phyloP scores from a whole-genome alignment of 1,140 invertebrate species.

The Pachyrhynchus sulphureomaculatus region DNA sequence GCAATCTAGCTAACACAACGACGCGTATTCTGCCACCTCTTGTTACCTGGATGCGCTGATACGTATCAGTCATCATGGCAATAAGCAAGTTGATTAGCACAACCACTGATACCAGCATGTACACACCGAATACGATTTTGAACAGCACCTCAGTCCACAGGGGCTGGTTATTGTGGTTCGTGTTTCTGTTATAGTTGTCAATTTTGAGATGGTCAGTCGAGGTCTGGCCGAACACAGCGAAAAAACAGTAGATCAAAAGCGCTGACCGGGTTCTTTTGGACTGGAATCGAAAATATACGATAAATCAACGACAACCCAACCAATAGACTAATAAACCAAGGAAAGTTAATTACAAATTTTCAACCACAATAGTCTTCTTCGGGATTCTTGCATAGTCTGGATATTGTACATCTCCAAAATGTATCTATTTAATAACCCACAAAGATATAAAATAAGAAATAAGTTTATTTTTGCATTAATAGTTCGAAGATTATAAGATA shows the following conservation, averaged over 20 bases:
- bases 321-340: slow-evolving; percentile 3
- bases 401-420: too few relatives aligned
- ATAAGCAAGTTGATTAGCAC: slow-evolving; percentile 99
- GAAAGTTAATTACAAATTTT: too few relatives aligned
- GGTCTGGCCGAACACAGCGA: slow-evolving; percentile 97
- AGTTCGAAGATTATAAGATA: too few relatives aligned
- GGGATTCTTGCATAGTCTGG: too few relatives aligned
- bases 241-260: slow-evolving; percentile 98
- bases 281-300: slow-evolving; percentile 69
- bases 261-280: slow-evolving; percentile 76
- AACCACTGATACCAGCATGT: slow-evolving; percentile 98
- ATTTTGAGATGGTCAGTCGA: slow-evolving; percentile 78
- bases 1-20: slow-evolving; percentile 14
- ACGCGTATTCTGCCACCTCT: too few relatives aligned
- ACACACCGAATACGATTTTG: slow-evolving; percentile 84
- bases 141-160: slow-evolving; percentile 76
- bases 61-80: slow-evolving; percentile 99
- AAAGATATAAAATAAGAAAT: too few relatives aligned
- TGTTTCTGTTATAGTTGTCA: slow-evolving; percentile 48
- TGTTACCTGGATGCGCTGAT: slow-evolving; percentile 92
- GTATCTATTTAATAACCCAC: too few relatives aligned
- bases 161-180: slow-evolving; percentile 63
- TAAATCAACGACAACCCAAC: slow-evolving; percentile 7
- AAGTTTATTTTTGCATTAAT: too few relatives aligned
- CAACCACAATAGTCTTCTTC: too few relatives aligned